Percentiles rank a stretch among this genome's conserved stretches.
Evolutionary conservation across 2,888 invertebrate genomes (phyloP).

Genomic region (Melinopterus prodromus): DNA sequence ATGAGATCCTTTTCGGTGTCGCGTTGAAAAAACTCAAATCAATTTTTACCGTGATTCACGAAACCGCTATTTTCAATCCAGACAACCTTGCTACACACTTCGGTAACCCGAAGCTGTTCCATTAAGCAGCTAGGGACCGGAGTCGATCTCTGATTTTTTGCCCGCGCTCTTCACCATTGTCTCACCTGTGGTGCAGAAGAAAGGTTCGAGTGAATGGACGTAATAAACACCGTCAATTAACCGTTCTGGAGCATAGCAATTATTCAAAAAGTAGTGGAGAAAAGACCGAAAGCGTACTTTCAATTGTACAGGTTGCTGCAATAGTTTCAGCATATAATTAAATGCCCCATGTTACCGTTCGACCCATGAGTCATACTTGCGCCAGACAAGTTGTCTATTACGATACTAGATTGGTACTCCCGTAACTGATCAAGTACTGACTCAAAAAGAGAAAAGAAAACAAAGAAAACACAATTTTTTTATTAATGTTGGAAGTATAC

Average conservation of each 20-base stretch:
- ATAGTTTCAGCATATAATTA: conserved; percentile 9
- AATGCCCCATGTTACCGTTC: neutral
- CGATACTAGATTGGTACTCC: neutral
- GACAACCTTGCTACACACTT: conserved; percentile 32
- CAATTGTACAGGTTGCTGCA: conserved; percentile 16
- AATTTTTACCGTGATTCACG: conserved; percentile 35
- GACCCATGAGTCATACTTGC: neutral
- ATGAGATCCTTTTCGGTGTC: conserved; percentile 28
- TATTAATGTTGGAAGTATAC: neutral
- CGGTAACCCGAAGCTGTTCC: conserved; percentile 32
- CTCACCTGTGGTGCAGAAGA: conserved; percentile 19
- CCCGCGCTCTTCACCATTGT: conserved; percentile 16
- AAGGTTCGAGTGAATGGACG: conserved; percentile 25
- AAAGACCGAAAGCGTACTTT: conserved; percentile 20
- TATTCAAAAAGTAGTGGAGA: conserved; percentile 19
- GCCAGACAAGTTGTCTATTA: neutral
- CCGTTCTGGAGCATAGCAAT: conserved; percentile 21
- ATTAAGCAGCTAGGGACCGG: conserved; percentile 26
- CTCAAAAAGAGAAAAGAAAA: too few relatives aligned
- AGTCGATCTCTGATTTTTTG: conserved; percentile 18
- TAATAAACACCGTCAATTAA: conserved; percentile 21
- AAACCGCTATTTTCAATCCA: conserved; percentile 36
- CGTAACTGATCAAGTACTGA: neutral
- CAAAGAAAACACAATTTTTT: too few relatives aligned
- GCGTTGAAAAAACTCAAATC: conserved; percentile 33